phyloP scores from a whole-genome alignment of 2,113 vertebrate genomes.

The Rafetus swinhoei region DNA sequence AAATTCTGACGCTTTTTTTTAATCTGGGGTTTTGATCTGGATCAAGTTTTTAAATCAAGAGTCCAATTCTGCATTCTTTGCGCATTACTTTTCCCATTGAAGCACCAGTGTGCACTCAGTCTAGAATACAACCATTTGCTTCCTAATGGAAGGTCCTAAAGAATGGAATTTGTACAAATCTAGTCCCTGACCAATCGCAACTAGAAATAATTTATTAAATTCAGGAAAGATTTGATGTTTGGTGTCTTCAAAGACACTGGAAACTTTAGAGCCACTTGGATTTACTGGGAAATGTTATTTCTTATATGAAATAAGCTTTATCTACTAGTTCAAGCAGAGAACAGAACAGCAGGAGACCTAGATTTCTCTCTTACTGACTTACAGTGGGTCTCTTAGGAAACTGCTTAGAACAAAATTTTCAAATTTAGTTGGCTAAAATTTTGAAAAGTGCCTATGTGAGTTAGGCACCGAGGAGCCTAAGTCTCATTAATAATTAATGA shows the following conservation, averaged over 20 bases:
- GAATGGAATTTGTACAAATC: neutral
- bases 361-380: neutral
- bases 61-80: neutral
- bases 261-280: neutral
- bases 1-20: neutral
- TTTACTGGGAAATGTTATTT: neutral
- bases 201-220: neutral
- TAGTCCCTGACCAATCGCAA: neutral
- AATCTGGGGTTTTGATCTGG: neutral
- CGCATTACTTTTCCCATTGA: neutral
- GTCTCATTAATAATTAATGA: neutral
- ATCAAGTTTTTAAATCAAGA: conserved; percentile 1
- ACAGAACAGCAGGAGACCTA: neutral
- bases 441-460: neutral
- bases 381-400: neutral
- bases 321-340: neutral
- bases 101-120: neutral
- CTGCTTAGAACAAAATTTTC: neutral
- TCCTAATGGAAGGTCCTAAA: neutral
- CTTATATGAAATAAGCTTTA: conserved; percentile 3
- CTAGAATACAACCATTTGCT: conserved; percentile 3
- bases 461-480: neutral
- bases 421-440: neutral
- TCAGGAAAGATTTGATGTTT: neutral
- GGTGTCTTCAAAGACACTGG: neutral